Evolutionary conservation across 1,140 invertebrate species (phyloP), one percentile per base, ranked within the genome.

Genomic region (Bicyclus anynana): DNA sequence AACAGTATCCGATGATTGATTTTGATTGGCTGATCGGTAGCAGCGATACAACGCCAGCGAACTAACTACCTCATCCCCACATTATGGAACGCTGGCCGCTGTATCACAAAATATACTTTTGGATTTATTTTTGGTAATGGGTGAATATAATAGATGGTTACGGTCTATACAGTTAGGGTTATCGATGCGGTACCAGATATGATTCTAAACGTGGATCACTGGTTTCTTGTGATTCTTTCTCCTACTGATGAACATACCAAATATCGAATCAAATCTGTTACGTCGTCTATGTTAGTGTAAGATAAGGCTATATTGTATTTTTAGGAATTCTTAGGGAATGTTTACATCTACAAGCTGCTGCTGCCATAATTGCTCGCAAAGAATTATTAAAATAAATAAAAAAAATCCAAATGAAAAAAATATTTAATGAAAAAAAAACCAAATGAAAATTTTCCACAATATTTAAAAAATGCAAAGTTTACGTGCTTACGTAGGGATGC

Each of bases 1-100:
- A 89, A 87, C 83, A 89, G 73, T 86, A 81, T 82, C 84, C 84
- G 80, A 85, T 87, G 81, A 80, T 89, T 84, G 86, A 89, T 86
- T 89, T 87, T 87, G 86, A 89, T 85, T 89, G 86, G 86, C 86
- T 89, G 77, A 80, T 87, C 59, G 69, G 74, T 89, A 83, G 74
- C 78, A 76, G 77, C 77, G 82, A 86, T 65, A 76, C 82, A 56
- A 64, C 83, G 33, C 53, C 79, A 49, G 62, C 80, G 68, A 80
- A 83, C 62, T 84, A 82, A 72, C 68, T 73, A 60, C 74, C 62
- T 65, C 78, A 49, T 62, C 75, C 59, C 64, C 72, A 69, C 76
- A 63, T 55, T 62, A 71, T 55, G 56, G 71, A 72, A 69, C 54
- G 72, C 63, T 59, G 67, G 67, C 27, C 50, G 52, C 65, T 54